Evolutionary conservation across 2,113 vertebrate species (phyloP).

Genomic region (Anoplopoma fimbria): DNA sequence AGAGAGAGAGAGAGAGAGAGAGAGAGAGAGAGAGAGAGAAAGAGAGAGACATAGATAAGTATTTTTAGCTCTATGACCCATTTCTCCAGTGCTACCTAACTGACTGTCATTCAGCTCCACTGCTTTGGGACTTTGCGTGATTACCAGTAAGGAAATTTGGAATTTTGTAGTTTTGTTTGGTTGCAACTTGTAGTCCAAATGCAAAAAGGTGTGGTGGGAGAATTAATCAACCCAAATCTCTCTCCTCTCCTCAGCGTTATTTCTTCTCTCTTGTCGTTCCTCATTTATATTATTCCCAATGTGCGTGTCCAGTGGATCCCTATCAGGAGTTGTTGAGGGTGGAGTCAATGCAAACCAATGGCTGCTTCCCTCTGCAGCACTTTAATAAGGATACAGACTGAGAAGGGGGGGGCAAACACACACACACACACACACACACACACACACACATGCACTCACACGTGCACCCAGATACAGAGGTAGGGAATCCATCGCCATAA

Average conservation of each 20-base stretch:
- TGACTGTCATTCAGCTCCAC: conserved; percentile 82
- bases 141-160: conserved; percentile 64
- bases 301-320: conserved; percentile 45
- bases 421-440: conserved; percentile 8
- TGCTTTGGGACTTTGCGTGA: conserved; percentile 76
- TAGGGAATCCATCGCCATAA: conserved; percentile 81
- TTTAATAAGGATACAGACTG: conserved; percentile 76
- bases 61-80: conserved; percentile 89
- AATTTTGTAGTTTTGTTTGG: conserved; percentile 57
- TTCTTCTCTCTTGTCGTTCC: conserved; percentile 45
- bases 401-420: conserved; percentile 7
- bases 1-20: conserved; percentile 46
- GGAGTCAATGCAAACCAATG: conserved; percentile 70
- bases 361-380: conserved; percentile 71
- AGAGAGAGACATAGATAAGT: conserved; percentile 81
- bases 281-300: conserved; percentile 57
- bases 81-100: conserved; percentile 87
- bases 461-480: conserved; percentile 64
- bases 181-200: conserved; percentile 58
- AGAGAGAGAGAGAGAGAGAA: conserved; percentile 77
- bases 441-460: conserved; percentile 45
- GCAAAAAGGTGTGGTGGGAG: conserved; percentile 11
- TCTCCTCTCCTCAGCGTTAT: conserved; percentile 29
- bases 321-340: conserved; percentile 66
- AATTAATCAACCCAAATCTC: conserved; percentile 15